Base-by-base conservation (phyloP, 2,113 vertebrate genomes). In the Etheostoma cragini region DNA sequence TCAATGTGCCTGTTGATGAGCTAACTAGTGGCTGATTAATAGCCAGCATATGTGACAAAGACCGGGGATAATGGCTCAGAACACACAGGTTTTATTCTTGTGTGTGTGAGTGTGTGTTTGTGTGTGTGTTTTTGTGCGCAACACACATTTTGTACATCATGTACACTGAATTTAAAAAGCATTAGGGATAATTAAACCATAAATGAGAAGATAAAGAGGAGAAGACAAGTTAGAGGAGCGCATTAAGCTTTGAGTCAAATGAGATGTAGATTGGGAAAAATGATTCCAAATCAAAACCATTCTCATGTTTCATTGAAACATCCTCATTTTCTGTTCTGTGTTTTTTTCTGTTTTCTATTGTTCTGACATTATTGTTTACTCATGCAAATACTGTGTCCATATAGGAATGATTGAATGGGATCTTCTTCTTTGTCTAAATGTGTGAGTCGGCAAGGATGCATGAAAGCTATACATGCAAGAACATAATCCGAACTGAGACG, bases 21-120 rank as follows among this genome's bases (percentile, higher is more conserved):
- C 77, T 90, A 91, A 89, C 79, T 88, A 83, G 78, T 46, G 71
- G 65, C 78, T 91, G 90, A 93, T 92, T 90, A 91, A 91, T 89
- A 77, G 81, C 80, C 45, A 80, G 68, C 91, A 92, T 87, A 90
- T 92, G 91, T 64, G 76, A 86, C 84, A 86, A 86, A 82, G 83
- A 83, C 68, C 0, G 38, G 69, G 38, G 81, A 84, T 91, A 91
- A 91, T 90, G 81, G 75, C 72, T 81, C 70, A 83, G 77, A 87
- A 81, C 53, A 38, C 4, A 15, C 30, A 46, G 74, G 50, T 81
- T 87, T 88, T 76, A 83, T 67, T 53, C 30, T 53, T 53, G 16
- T 17, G 52, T 15, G 42, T 64, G 24, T 1, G 38, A 42, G 53
- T 82, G 45, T 71, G 66, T 80, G 74, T 42, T 8, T 3, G 2